These are phyloP conservation scores for Plebejus argus DNA, from an alignment of 2,888 invertebrate genomes.

Conservation along the genomic window DNA sequence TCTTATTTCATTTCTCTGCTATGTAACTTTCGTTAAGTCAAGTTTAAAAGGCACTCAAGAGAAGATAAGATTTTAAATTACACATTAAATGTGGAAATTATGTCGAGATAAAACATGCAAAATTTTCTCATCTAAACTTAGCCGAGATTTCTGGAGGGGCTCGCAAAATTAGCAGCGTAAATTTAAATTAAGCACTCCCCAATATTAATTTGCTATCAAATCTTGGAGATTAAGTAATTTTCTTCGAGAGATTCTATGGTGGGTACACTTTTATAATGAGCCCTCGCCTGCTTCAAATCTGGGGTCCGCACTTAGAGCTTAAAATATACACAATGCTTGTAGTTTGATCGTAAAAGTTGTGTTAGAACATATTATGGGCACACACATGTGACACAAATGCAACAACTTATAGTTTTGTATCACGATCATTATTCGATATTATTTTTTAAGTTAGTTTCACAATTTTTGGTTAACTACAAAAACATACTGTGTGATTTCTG, in stretches of 20 bases:
- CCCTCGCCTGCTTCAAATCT: constrained; percentile 57
- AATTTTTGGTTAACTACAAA: neutral
- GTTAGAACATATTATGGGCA: neutral
- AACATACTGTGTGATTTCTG: neutral
- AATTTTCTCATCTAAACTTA: constrained; percentile 19
- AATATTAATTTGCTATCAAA: constrained; percentile 48
- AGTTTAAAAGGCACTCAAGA: neutral
- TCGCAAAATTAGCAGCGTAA: constrained; percentile 41
- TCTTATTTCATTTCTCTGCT: neutral
- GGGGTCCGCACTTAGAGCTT: constrained; percentile 27
- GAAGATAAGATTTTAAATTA: neutral
- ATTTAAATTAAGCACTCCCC: constrained; percentile 41
- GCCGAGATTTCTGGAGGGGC: constrained; percentile 32
- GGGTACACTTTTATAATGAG: constrained; percentile 51
- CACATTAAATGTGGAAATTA: constrained; percentile 1
- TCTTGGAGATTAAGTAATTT: constrained; percentile 43
- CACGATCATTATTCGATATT: neutral
- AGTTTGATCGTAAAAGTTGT: neutral
- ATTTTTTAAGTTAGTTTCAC: neutral
- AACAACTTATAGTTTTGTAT: constrained; percentile 8
- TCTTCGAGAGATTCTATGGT: constrained; percentile 40
- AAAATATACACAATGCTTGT: neutral
- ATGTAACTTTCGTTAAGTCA: neutral
- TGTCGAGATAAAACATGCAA: neutral
- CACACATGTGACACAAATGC: neutral